These are phyloP conservation scores for Triplophysa yarkandensis DNA, from an alignment of 2,797 vertebrate genomes.

Conservation along the genomic window DNA sequence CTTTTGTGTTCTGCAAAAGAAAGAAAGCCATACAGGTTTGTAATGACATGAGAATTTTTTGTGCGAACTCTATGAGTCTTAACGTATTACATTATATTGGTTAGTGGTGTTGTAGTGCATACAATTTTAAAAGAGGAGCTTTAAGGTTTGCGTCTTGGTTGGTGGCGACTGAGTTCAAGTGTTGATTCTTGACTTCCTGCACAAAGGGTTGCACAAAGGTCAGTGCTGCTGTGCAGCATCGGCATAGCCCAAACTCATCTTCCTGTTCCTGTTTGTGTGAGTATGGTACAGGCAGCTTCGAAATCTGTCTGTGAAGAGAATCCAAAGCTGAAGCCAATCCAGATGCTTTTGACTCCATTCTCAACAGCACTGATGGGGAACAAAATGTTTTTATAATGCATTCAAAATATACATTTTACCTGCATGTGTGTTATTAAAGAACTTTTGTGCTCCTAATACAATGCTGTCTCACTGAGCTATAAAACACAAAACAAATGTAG, in stretches of 20 bases:
- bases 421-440: too few species aligned
- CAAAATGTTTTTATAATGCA: not conserved
- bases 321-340: slow-evolving; percentile 79
- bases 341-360: slow-evolving; percentile 78
- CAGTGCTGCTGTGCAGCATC: slow-evolving; percentile 80
- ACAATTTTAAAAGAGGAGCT: slow-evolving; percentile 89
- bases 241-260: slow-evolving; percentile 81
- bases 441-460: too few species aligned
- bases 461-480: too few species aligned
- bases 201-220: slow-evolving; percentile 83
- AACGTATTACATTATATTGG: not conserved
- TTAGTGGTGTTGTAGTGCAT: slow-evolving; percentile 62
- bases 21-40: too few species aligned
- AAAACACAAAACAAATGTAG: too few species aligned
- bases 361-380: slow-evolving; percentile 76
- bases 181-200: slow-evolving; percentile 74
- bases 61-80: too few species aligned
- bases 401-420: not conserved
- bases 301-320: slow-evolving; percentile 82
- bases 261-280: slow-evolving; percentile 80
- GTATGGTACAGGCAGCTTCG: slow-evolving; percentile 86
- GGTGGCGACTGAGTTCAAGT: slow-evolving; percentile 46
- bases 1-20: too few species aligned
- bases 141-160: slow-evolving; percentile 72
- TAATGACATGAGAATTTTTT: too few species aligned